Base-by-base conservation (phyloP, 1,140 invertebrate species). In the Hyphantria cunea region DNA sequence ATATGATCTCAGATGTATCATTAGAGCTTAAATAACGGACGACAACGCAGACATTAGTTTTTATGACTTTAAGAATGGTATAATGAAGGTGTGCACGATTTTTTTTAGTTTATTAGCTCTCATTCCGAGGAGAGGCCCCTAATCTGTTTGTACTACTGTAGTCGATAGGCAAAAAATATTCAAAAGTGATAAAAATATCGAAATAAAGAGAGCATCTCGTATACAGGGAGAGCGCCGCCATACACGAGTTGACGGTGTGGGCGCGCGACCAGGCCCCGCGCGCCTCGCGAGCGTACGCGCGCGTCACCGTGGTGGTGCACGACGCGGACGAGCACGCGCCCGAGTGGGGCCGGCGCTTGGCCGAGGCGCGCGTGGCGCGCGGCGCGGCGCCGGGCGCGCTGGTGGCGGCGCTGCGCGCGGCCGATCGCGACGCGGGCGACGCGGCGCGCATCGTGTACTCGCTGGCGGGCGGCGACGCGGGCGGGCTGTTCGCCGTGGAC, bases 251-350 rank as follows among this genome's bases (percentile, higher is more conserved):
- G 34, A 98, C 96, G 0, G 95, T 98, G 3, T 96, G 97, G 93
- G 97, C 97, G 0, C 95, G 95, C 67, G 98, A 99, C 87, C 95
- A 96, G 74, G 97, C 97, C 0, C 95, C 95, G 0, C 96, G 95
- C 9, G 94, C 96, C 0, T 96, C 97, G 77, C 92, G 95, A 11
- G 97, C 97, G 82, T 97, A 95, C 80, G 96, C 97, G 1, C 92
- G 97, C 69, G 95, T 98, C 0, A 89, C 94, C 25, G 94, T 98
- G 44, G 94, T 93, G 47, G 96, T 98, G 0, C 93, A 95, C 71
- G 97, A 98, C 89, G 94, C 96, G 68, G 98, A 98, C 87, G 97
- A 98, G 82, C 96, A 98, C 80, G 91, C 94, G 17, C 97, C 97
- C 0, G 94, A 65, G 58, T 85, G 84, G 82, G 73, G 78, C 32